phyloP scores from a whole-genome alignment of 2,888 invertebrate genomes.

The Neoitamus cyanurus region DNA sequence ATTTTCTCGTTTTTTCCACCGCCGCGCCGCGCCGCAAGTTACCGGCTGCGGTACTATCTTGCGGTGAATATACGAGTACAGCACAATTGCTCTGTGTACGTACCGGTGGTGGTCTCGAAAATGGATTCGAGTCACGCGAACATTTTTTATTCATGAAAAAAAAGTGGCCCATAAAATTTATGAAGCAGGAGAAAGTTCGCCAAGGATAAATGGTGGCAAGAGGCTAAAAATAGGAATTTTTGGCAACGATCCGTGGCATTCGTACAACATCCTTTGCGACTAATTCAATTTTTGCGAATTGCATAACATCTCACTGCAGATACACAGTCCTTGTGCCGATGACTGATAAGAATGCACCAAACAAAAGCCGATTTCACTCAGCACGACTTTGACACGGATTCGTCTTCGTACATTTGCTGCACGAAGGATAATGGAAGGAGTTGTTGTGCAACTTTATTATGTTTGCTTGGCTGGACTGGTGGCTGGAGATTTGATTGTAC shows the following conservation, averaged over 20 bases:
- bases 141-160: slow-evolving; percentile 5
- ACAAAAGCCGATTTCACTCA: neutral
- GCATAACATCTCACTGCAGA: neutral
- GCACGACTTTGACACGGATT: neutral
- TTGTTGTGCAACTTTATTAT: neutral
- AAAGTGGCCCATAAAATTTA: neutral
- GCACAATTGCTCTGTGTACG: neutral
- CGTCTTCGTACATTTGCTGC: neutral
- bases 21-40: neutral
- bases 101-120: neutral
- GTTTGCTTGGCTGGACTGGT: neutral
- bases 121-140: slow-evolving; percentile 20
- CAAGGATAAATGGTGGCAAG: neutral
- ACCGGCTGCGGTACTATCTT: neutral
- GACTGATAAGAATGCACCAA: neutral
- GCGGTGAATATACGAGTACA: neutral
- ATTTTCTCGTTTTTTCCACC: neutral
- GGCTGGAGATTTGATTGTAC: neutral
- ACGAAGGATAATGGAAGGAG: neutral
- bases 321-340: neutral
- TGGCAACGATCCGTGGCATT: neutral
- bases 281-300: neutral
- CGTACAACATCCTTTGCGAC: neutral
- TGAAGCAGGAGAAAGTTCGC: neutral
- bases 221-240: neutral